Evolutionary conservation across 2,113 vertebrate species (phyloP).

Genomic region (Bubo bubo): DNA sequence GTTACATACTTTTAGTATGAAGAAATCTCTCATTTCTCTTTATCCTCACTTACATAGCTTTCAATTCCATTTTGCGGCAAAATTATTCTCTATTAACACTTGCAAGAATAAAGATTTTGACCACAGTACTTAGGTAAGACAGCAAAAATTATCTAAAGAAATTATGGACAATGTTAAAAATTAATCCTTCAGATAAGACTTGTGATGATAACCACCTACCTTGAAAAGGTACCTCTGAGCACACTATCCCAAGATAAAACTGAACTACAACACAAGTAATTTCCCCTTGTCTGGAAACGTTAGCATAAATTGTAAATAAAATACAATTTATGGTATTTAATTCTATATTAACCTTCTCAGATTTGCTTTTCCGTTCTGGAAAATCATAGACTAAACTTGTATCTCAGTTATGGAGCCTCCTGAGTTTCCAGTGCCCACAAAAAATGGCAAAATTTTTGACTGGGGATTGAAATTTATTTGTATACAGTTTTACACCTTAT

Average conservation of each 20-base stretch:
- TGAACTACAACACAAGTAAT: neutral
- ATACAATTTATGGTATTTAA: neutral
- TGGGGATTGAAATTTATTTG: neutral
- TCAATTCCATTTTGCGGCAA: neutral
- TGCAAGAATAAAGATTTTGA: neutral
- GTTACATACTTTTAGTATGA: neutral
- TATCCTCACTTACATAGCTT: neutral
- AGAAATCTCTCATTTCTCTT: neutral
- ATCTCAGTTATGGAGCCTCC: neutral
- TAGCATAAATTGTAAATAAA: neutral
- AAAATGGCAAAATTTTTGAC: neutral
- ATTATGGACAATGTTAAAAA: neutral
- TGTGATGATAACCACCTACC: neutral
- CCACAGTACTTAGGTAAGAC: neutral
- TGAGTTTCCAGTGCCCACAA: neutral
- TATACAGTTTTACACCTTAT: neutral
- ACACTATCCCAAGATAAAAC: neutral
- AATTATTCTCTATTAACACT: neutral
- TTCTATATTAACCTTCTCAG: neutral
- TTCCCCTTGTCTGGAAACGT: neutral
- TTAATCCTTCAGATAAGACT: neutral
- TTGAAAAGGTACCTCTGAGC: neutral
- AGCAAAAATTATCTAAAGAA: neutral
- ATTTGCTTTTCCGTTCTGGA: neutral
- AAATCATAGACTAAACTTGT: neutral